phyloP scores from a whole-genome alignment of 2,888 invertebrate species.

The Mylabris sibirica region DNA sequence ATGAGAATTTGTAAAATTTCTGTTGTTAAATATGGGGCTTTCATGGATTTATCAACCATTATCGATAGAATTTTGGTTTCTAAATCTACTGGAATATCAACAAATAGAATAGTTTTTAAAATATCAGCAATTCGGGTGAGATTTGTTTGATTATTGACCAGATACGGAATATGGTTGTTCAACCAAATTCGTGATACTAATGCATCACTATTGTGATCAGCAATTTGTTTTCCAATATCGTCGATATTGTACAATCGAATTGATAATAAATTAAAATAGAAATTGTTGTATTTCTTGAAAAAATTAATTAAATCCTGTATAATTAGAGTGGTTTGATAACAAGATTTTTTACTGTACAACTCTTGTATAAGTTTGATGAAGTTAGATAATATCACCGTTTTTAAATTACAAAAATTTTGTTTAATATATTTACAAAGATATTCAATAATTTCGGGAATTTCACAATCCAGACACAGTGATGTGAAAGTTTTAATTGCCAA shows the following conservation, averaged over 20 bases:
- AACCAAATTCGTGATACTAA: constrained; percentile 41
- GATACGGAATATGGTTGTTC: constrained; percentile 43
- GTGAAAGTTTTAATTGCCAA: constrained; percentile 41
- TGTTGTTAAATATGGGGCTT: constrained; percentile 22
- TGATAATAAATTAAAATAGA: constrained; percentile 42
- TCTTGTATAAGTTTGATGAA: constrained; percentile 40
- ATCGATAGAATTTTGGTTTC: constrained; percentile 43
- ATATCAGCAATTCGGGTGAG: constrained; percentile 27
- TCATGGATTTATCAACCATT: constrained; percentile 35
- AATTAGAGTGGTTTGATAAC: constrained; percentile 24
- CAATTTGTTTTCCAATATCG: constrained; percentile 28
- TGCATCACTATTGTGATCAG: constrained; percentile 14
- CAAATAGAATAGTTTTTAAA: constrained; percentile 29
- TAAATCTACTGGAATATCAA: constrained; percentile 34
- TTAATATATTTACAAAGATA: constrained; percentile 37
- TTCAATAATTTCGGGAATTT: constrained; percentile 38
- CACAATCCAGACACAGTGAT: constrained; percentile 35
- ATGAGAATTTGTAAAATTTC: constrained; percentile 29
- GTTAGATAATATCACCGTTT: constrained; percentile 42
- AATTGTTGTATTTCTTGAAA: constrained; percentile 31
- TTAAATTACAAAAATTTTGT: constrained; percentile 37
- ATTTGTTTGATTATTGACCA: constrained; percentile 32
- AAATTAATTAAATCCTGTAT: constrained; percentile 26
- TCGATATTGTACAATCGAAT: constrained; percentile 35
- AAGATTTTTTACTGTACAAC: constrained; percentile 37